Base-by-base conservation (phyloP, 2,888 invertebrate genomes). In the Celastrina argiolus region DNA sequence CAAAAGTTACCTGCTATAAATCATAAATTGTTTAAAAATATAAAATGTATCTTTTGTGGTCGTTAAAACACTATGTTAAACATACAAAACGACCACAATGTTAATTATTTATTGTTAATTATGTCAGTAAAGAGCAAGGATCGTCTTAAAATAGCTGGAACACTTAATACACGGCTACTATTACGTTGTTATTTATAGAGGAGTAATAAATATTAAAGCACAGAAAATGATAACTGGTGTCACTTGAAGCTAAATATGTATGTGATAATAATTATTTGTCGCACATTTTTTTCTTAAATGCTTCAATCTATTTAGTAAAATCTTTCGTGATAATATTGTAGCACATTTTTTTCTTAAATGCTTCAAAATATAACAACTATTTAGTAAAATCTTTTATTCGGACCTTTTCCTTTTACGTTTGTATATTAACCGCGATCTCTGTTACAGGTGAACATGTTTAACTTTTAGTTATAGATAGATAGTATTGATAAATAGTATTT, bases 71-170 rank as follows among this genome's bases (percentile, higher is more conserved):
- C 18, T 16, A 45, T 45, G 45, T 45, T 45, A 51, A 22, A 51
- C 51, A 45, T 10, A 18, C 18, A 45, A 3, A 18, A 45, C 22
- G 51, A 51, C 51, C 22, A 51, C 51, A 51, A 22, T 51, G 22
- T 51, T 26, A 22, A 51, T 51, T 22, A 51, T 51, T 51, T 51
- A 51, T 45, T 51, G 51, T 51, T 51, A 51, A 51, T 51, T 61
- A 34, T 61, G 61, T 14, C 61, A 61, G 36, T 14, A 61, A 18
- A 36, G 61, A 22, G 22, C 61, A 61, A 39, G 61, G 34, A 36
- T 59, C 16, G 59, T 36, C 61, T 61, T 14, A 36, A 61, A 61
- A 61, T 61, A 61, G 61, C 36, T 36, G 34, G 61, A 36, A 61
- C 61, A 61, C 36, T 36, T 36, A 36, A 36, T 61, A 22, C 36